Evolutionary conservation across 92 coral and sea anemone species (phyloP), one percentile per base, ranked within the genome.

Genomic region (Scolanthus callimorphus): DNA sequence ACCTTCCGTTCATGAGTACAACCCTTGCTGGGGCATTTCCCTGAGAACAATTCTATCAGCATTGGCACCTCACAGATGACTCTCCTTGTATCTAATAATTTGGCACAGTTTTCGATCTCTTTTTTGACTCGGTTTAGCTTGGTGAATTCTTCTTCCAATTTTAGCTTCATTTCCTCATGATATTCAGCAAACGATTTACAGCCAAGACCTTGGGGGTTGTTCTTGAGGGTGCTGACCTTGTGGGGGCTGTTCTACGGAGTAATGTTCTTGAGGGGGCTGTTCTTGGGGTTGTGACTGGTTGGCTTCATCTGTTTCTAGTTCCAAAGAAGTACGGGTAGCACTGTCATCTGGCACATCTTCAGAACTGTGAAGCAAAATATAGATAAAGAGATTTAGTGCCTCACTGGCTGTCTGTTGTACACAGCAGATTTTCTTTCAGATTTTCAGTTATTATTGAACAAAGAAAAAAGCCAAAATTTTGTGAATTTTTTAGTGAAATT

Each of bases 51-150:
- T 23, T 25, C 27, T 11, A 30, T 52, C 9, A 67, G 22, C 21
- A 31, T 25, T 0, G 61, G 15, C 17, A 76, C 69, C 21, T 67
- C 76, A 3, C 59, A 55, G 19, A 76, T 17, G 1, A 76, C 76
- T 34, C 69, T 31, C 31, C 67, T 54, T 31, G 46, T 22, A 4
- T 39, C n/a, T 2, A 67, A 1, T 17, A 10, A n/a, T n/a, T n/a
- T 45, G 19, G 26, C 55, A 38, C 15, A 34, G 6, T 34, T 34
- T 6, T 34, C 15, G 9, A 34, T 6, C 9, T 34, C 43, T 6
- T 34, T 15, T 6, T 34, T 15, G 15, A 6, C 6, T 34, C 43
- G 15, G 6, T 34, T 34, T 15, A 34, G 15, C 6, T 15, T 34
- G 6, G 6, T 6, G 15, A 34, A 34, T 34, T 34, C 43, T n/a